phyloP scores from a whole-genome alignment of 2,797 vertebrate species.

The Sus cebifrons region DNA sequence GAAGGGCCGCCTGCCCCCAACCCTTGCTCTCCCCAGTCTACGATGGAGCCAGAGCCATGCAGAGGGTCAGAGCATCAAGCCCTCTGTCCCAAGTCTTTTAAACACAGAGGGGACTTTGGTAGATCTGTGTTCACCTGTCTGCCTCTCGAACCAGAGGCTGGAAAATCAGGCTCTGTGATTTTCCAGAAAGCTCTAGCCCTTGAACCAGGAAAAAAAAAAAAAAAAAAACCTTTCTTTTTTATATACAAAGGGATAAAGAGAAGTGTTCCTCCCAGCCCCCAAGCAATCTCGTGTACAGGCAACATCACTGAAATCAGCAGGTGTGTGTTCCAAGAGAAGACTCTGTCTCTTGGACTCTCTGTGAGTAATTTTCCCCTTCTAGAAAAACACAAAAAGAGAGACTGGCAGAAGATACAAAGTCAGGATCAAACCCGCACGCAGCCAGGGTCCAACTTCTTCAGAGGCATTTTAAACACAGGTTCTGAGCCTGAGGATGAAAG shows the following conservation, averaged over 20 bases:
- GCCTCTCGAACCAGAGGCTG: not conserved
- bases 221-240: slow-evolving; percentile 9
- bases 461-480: slow-evolving; percentile 65
- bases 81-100: not conserved
- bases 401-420: slow-evolving; percentile 59
- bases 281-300: slow-evolving; percentile 43
- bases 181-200: slow-evolving; percentile 20
- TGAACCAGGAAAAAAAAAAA: not conserved
- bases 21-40: not conserved
- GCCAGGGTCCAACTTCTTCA: slow-evolving; percentile 69
- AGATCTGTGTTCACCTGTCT: slow-evolving; percentile 23
- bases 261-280: slow-evolving; percentile 48
- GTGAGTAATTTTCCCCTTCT: slow-evolving; percentile 72
- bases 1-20: not conserved
- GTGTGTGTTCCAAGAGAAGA: slow-evolving; percentile 71
- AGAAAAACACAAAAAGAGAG: slow-evolving; percentile 80
- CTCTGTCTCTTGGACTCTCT: slow-evolving; percentile 63
- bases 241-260: not conserved
- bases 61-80: not conserved
- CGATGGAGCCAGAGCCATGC: not conserved
- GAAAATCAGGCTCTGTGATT: slow-evolving; percentile 9
- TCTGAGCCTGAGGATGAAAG: slow-evolving; percentile 80
- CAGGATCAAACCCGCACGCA: slow-evolving; percentile 71
- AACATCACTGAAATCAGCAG: slow-evolving; percentile 72
- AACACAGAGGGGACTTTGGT: not conserved